Evolutionary conservation across 2,797 vertebrate species (phyloP).

Genomic region (Coranthus polyacanthus): DNA sequence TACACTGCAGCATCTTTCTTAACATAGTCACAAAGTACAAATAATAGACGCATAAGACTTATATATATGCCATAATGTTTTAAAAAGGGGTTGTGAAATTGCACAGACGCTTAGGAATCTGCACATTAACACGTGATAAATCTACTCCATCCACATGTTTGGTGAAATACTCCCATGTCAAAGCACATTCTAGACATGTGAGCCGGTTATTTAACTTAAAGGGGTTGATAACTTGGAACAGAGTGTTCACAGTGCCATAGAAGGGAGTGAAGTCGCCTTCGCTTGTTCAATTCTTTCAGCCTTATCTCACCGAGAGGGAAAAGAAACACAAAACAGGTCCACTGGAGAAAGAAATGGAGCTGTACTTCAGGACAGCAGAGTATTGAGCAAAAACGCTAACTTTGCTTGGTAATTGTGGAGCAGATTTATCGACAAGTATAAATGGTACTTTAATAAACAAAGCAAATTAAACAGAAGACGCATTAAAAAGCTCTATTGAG

Average conservation of each 20-base stretch:
- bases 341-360: conserved; percentile 13
- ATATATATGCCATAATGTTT: no score
- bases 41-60: neutral
- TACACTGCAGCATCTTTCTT: neutral
- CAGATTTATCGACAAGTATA: no score
- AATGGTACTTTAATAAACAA: no score
- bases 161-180: conserved; percentile 15
- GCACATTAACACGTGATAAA: neutral
- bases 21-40: neutral
- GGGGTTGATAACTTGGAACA: conserved; percentile 26
- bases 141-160: conserved; percentile 33
- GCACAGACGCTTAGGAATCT: neutral
- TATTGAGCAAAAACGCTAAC: no score
- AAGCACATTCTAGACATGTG: conserved; percentile 33
- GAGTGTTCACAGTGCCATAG: conserved; percentile 40
- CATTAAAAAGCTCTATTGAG: no score
- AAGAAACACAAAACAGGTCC: conserved; percentile 21
- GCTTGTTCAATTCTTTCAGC: conserved; percentile 34
- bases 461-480: no score
- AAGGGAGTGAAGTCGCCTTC: conserved; percentile 46
- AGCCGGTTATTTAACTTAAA: conserved; percentile 44
- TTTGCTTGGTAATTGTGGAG: no score
- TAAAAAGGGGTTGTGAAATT: neutral
- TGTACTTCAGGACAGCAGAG: neutral
- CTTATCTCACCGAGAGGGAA: conserved; percentile 45